These are phyloP conservation scores for Microctenopoma lineatum DNA, from an alignment of 2,797 vertebrate species.

Conservation along the genomic window DNA sequence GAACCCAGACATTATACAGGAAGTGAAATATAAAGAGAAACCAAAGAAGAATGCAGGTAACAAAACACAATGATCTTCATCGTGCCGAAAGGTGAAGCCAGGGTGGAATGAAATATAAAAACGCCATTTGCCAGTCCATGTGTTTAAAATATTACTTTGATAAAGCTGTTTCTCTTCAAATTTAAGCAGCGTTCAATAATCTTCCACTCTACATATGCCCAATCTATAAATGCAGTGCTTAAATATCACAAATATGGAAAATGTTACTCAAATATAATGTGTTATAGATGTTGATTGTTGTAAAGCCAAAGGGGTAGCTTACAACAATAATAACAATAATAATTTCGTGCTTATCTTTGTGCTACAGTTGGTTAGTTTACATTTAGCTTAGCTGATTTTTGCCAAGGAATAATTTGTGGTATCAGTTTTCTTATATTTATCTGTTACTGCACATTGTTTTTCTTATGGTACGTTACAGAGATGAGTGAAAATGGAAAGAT, in stretches of 20 bases:
- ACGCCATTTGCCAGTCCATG: not conserved
- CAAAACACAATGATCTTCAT: not conserved
- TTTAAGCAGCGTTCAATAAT: conserved; percentile 4
- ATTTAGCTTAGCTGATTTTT: no score
- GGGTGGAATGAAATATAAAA: not conserved
- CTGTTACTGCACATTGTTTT: conserved; percentile 1
- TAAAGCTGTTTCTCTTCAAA: not conserved
- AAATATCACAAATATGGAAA: not conserved
- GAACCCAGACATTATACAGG: not conserved
- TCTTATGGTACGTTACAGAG: not conserved
- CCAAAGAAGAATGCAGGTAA: not conserved
- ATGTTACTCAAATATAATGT: no score
- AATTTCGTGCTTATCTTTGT: no score
- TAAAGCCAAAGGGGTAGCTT: not conserved
- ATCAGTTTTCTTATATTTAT: not conserved
- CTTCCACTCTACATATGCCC: not conserved
- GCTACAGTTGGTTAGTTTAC: not conserved
- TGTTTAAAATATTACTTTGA: not conserved
- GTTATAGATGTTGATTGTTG: not conserved
- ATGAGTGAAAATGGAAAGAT: not conserved
- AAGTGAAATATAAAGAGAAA: not conserved
- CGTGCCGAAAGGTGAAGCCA: conserved; percentile 5
- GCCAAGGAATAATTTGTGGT: not conserved
- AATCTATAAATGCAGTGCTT: conserved; percentile 5
- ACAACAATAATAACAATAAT: no score